phyloP scores from a whole-genome alignment of 2,888 invertebrate genomes.

The Lithodes maja region DNA sequence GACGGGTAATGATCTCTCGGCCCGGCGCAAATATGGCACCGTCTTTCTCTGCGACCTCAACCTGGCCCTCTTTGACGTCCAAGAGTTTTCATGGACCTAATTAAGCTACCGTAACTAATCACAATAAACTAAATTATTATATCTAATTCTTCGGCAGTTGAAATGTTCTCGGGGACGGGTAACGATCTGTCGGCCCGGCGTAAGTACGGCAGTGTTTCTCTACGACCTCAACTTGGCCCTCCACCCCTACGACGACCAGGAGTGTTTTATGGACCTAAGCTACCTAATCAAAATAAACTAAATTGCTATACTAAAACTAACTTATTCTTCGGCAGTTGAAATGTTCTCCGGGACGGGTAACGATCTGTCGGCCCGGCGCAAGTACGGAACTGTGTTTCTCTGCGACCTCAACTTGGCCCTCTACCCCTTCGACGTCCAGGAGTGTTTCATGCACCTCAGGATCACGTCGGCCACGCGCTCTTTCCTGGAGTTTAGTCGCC shows the following conservation, averaged over 20 bases:
- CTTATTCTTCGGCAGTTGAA: constrained; percentile 42
- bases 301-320: neutral
- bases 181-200: constrained; percentile 59
- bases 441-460: constrained; percentile 62
- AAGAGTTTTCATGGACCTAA: constrained; percentile 60
- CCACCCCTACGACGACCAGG: constrained; percentile 69
- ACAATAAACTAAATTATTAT: neutral
- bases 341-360: constrained; percentile 62
- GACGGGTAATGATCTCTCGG: constrained; percentile 49
- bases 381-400: constrained; percentile 68
- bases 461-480: constrained; percentile 57
- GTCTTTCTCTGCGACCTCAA: constrained; percentile 64
- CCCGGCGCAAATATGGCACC: constrained; percentile 68
- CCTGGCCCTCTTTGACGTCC: constrained; percentile 66
- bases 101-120: neutral
- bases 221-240: constrained; percentile 65
- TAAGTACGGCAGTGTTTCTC: constrained; percentile 65
- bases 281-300: neutral
- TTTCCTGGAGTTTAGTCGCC: constrained; percentile 52
- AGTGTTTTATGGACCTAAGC: constrained; percentile 61
- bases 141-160: constrained; percentile 34
- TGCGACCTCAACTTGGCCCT: constrained; percentile 66
- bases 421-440: constrained; percentile 70
- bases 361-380: constrained; percentile 54
- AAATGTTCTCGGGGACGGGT: constrained; percentile 59